Conservation (phyloP, 2,113 vertebrate genomes). For the Manacus vitellinus region DNA sequence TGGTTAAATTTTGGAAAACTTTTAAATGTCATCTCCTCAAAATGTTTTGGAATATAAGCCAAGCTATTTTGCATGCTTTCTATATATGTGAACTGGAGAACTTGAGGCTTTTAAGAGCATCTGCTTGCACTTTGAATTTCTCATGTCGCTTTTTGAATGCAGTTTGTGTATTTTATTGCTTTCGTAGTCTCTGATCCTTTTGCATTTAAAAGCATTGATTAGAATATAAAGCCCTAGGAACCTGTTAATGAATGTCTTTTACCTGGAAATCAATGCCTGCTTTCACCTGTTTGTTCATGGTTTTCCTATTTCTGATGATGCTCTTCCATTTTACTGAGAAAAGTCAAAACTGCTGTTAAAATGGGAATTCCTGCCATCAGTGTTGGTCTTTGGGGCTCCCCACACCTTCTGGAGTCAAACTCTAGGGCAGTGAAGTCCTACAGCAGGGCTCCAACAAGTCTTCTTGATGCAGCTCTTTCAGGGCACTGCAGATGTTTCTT, state of each 20-base stretch:
- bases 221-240: background rate
- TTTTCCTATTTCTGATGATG: background rate
- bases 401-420: background rate
- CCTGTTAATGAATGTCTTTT: background rate
- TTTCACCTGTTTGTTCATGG: background rate
- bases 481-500: constrained; percentile 27
- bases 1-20: background rate
- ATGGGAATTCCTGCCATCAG: background rate
- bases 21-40: background rate
- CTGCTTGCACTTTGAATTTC: background rate
- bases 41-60: background rate
- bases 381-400: background rate
- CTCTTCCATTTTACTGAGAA: background rate
- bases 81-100: background rate
- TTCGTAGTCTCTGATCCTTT: background rate
- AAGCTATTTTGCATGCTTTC: background rate
- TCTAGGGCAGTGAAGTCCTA: background rate
- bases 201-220: background rate
- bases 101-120: background rate
- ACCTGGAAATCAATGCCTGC: background rate
- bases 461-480: background rate
- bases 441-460: background rate
- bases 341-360: background rate
- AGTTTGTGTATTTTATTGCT: background rate
- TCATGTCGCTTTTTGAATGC: background rate